Percentiles rank a stretch among this genome's conserved stretches.
These are phyloP conservation scores for Drosophila pallidifrons DNA, from an alignment of 1,140 invertebrate species.

Conservation along the genomic window DNA sequence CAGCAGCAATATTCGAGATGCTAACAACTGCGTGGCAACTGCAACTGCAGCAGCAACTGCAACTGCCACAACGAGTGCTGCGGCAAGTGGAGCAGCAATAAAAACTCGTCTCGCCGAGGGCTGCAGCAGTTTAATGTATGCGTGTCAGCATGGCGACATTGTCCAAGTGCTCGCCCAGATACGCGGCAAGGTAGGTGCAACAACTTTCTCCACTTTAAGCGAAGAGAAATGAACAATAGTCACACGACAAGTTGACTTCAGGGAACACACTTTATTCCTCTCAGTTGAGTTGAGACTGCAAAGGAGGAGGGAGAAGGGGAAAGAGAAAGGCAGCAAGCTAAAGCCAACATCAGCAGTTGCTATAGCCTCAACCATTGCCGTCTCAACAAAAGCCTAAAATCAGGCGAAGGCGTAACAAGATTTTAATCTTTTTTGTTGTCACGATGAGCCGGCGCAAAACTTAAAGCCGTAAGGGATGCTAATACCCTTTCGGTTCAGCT, in stretches of 20 bases:
- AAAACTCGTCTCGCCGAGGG: constrained; percentile 86
- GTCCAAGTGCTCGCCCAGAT: constrained; percentile 86
- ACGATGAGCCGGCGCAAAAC: constrained; percentile 72
- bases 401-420: constrained; percentile 73
- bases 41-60: constrained; percentile 2
- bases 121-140: constrained; percentile 94
- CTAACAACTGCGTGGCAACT: constrained; percentile 34
- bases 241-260: constrained; percentile 60
- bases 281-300: too few species aligned
- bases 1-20: constrained; percentile 35
- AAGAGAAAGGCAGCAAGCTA: constrained; percentile 14
- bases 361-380: too few species aligned
- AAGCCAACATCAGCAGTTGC: constrained; percentile 50
- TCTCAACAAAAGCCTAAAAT: constrained; percentile 63
- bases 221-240: constrained; percentile 17
- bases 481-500: constrained; percentile 55
- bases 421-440: constrained; percentile 78
- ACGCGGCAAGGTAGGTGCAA: constrained; percentile 82
- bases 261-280: background rate
- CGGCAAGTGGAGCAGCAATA: constrained; percentile 30
- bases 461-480: constrained; percentile 54
- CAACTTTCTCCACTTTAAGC: constrained; percentile 6
- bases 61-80: constrained; percentile 19
- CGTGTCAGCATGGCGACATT: constrained; percentile 92
- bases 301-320: too few species aligned